Evolutionary conservation across 2,113 vertebrate species (phyloP).

Genomic region (Corythoichthys haematopterus): DNA sequence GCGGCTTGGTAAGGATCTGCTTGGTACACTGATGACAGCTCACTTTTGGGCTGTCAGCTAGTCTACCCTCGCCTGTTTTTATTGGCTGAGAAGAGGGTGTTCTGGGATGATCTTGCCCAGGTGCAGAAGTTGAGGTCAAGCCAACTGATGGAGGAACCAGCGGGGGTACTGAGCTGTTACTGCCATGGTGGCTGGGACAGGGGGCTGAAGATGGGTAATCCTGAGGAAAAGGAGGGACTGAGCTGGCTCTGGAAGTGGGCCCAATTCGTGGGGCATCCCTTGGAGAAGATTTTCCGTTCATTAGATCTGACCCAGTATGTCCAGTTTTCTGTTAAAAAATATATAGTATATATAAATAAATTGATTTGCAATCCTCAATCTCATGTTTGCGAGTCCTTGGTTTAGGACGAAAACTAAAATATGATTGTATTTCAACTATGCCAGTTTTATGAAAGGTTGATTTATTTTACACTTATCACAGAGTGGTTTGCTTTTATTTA

Average conservation of each 20-base stretch:
- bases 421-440: no score
- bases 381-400: no score
- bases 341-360: background rate
- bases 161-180: slow-evolving; percentile 54
- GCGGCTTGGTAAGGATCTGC: slow-evolving; percentile 82
- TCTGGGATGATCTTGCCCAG: slow-evolving; percentile 36
- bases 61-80: slow-evolving; percentile 21
- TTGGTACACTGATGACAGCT: slow-evolving; percentile 87
- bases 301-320: slow-evolving; percentile 30
- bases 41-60: slow-evolving; percentile 63
- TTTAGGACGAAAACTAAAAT: no score
- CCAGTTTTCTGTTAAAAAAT: slow-evolving; percentile 38
- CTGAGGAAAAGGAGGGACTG: slow-evolving; percentile 49
- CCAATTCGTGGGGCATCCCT: slow-evolving; percentile 31
- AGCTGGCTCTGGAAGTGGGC: slow-evolving; percentile 32
- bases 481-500: no score
- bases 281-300: slow-evolving; percentile 50
- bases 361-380: no score
- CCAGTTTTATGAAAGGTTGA: no score
- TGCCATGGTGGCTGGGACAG: slow-evolving; percentile 40
- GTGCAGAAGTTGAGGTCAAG: slow-evolving; percentile 35
- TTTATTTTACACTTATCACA: no score
- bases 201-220: slow-evolving; percentile 43
- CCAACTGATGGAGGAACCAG: slow-evolving; percentile 39
- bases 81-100: slow-evolving; percentile 16